Evolutionary conservation across 2,113 vertebrate genomes (phyloP), one percentile per base, ranked within the genome.

Genomic region (Rallus limicola): DNA sequence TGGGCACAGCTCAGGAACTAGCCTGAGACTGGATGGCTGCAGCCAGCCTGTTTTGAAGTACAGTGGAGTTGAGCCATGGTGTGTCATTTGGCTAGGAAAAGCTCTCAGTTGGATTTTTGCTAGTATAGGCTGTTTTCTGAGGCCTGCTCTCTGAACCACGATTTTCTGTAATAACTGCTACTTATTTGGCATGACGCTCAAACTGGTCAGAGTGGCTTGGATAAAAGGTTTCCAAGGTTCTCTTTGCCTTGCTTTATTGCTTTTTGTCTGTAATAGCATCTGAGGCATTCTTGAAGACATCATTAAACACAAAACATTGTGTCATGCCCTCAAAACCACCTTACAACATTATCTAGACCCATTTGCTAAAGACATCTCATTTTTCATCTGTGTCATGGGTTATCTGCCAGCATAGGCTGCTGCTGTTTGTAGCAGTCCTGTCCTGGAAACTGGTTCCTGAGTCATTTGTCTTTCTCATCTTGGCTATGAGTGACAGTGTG

Each of bases 151-250:
- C 71, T 75, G 46, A 86, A 63, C 50, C 56, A 19, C 10, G 25
- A 18, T 75, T 90, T 94, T 93, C 71, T 84, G 19, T 92, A 86
- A 24, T 86, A 71, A 74, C 80, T 88, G n/a, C 53, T 93, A 18
- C 72, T 88, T 88, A 38, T 36, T 86, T 91, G 64, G 86, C 78
- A 91, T 0, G 0, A 50, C 67, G n/a, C 38, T 33, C 40, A 65
- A 65, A 88, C 29, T 31, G 33, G 50, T 55, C 56, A 50, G 33
- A 92, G 62, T 64, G 29, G 38, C n/a, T 71, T 65, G n/a, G 62
- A 71, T 70, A 79, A 87, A 88, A 82, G 82, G 52, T 62, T 95
- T 91, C 79, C 50, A 83, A 44, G 70, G 19, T 53, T 87, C 26
- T 83, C 26, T 44, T 38, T 72, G 75, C 50, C 64, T 84, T 91